phyloP scores from a whole-genome alignment of 2,113 vertebrate genomes.

The Larimichthys polyactis region DNA sequence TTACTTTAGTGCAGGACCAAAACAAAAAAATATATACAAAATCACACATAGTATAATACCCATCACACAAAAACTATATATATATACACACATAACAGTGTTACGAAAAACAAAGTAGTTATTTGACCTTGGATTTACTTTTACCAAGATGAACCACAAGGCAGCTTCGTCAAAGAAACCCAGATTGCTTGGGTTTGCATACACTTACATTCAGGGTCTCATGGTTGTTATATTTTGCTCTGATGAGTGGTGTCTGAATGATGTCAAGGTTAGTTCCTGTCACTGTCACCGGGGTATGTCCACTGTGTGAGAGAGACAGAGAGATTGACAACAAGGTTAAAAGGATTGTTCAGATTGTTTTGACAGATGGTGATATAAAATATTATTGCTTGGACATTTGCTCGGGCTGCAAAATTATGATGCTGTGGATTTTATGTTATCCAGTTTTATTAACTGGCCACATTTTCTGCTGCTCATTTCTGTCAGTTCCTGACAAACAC shows the following conservation, averaged over 20 bases:
- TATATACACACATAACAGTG: neutral
- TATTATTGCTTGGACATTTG: neutral
- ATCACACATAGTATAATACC: neutral
- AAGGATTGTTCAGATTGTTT: neutral
- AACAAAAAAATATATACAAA: neutral
- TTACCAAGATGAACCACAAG: neutral
- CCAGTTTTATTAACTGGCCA: neutral
- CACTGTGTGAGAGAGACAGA: slow-evolving; percentile 80
- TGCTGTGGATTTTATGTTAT: neutral
- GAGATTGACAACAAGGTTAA: neutral
- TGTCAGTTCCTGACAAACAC: neutral
- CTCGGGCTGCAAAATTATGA: neutral
- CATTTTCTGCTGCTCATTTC: neutral
- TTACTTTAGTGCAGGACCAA: neutral
- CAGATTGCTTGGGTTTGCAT: neutral
- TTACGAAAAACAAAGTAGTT: neutral
- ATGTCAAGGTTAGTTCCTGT: slow-evolving; percentile 97
- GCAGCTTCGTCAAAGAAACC: neutral
- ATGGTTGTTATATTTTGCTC: slow-evolving; percentile 93
- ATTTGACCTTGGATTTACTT: neutral
- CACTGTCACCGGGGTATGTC: slow-evolving; percentile 94
- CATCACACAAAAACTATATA: neutral
- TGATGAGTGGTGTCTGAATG: slow-evolving; percentile 96
- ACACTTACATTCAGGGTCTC: slow-evolving; percentile 95
- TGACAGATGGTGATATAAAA: slow-evolving; percentile 20